These are phyloP conservation scores for Erinaceus europaeus DNA, from an alignment of 2,113 vertebrate genomes.

Conservation along the genomic window DNA sequence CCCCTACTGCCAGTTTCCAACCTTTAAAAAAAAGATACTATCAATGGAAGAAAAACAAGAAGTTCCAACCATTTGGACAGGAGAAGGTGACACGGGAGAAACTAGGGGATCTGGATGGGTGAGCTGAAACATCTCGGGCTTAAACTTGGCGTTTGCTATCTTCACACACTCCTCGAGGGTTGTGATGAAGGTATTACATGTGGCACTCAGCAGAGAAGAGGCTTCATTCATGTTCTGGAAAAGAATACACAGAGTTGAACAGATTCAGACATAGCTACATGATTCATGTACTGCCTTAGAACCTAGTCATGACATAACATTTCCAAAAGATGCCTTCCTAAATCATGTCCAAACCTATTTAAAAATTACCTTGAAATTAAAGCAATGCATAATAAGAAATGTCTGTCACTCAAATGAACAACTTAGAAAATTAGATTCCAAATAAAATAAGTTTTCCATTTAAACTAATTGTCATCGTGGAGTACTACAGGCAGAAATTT, in stretches of 20 bases:
- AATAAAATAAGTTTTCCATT: conserved; percentile 25
- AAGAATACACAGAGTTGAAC: conserved; percentile 37
- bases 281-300: not conserved
- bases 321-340: not conserved
- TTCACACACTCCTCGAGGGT: conserved; percentile 98
- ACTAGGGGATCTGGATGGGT: conserved; percentile 83
- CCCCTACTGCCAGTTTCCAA: not conserved
- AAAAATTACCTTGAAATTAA: conserved; percentile 36
- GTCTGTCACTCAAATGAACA: not conserved
- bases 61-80: conserved; percentile 89
- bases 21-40: conserved; percentile 8
- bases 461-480: not conserved
- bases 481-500: not conserved
- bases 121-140: conserved; percentile 89
- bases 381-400: conserved; percentile 28
- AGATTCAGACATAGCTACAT: not conserved
- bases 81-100: conserved; percentile 90
- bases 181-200: conserved; percentile 96
- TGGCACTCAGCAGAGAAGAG: conserved; percentile 94
- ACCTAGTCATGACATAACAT: not conserved
- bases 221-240: conserved; percentile 91
- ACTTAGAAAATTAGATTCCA: conserved; percentile 25
- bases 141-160: conserved; percentile 93
- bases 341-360: conserved; percentile 11
- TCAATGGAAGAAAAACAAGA: conserved; percentile 34